These are phyloP conservation scores for Gadus chalcogrammus DNA, from an alignment of 2,113 vertebrate genomes.

Conservation along the genomic window DNA sequence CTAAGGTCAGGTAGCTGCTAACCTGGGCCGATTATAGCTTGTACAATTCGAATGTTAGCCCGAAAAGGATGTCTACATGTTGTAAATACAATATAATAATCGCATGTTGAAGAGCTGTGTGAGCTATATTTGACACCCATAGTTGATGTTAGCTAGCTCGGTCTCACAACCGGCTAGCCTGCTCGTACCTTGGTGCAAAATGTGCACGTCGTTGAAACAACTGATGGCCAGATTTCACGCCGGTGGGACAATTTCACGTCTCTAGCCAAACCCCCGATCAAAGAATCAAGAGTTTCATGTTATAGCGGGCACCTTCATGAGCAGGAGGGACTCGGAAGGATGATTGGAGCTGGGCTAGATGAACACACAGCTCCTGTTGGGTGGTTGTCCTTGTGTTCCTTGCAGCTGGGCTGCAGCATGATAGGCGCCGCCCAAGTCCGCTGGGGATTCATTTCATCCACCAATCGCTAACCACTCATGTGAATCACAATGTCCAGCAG, in stretches of 20 bases:
- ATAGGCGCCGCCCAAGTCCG: conserved; percentile 43
- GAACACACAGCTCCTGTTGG: conserved; percentile 42
- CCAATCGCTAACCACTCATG: conserved; percentile 43
- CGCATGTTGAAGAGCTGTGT: no score
- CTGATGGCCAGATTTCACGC: conserved; percentile 28
- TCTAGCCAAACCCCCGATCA: background rate
- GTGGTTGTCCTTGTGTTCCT: conserved; percentile 43
- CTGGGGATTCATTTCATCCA: conserved; percentile 25
- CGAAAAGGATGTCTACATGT: no score
- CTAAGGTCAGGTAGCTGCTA: conserved; percentile 39
- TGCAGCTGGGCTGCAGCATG: conserved; percentile 31
- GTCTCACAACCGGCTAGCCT: background rate
- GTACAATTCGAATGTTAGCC: background rate
- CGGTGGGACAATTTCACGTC: conserved; percentile 32
- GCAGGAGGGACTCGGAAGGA: background rate
- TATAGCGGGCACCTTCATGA: background rate
- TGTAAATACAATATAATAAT: no score
- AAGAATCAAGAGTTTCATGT: conserved; percentile 27
- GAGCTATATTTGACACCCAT: no score
- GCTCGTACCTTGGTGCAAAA: conserved; percentile 40
- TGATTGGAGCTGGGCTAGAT: background rate
- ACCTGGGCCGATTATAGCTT: background rate
- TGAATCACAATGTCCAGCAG: no score
- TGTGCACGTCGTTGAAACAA: conserved; percentile 34
- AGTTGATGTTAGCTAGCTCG: no score